These are phyloP conservation scores for Metallyticus violacea DNA, from an alignment of 2,888 invertebrate genomes.

Conservation along the genomic window DNA sequence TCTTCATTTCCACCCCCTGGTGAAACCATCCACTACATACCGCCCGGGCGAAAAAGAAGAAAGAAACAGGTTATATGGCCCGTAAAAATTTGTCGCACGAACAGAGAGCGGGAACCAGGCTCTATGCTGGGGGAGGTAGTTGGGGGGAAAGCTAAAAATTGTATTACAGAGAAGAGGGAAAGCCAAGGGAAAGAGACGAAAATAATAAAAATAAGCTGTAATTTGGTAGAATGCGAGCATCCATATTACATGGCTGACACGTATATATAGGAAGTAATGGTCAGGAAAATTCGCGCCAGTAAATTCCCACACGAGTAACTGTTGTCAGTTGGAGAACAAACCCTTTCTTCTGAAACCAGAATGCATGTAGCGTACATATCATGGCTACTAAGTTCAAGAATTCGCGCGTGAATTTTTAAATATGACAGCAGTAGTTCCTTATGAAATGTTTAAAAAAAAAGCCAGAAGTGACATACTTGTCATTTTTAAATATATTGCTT, in stretches of 20 bases:
- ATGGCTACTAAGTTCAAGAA: too few relatives aligned
- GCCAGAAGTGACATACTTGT: too few relatives aligned
- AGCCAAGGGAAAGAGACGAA: constrained; percentile 37
- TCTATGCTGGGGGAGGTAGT: too few relatives aligned
- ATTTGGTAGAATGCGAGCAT: constrained; percentile 42
- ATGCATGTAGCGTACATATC: too few relatives aligned
- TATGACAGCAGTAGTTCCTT: too few relatives aligned
- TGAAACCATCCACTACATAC: not conserved
- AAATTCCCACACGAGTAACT: constrained; percentile 23
- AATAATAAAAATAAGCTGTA: constrained; percentile 51
- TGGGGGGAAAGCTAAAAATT: not conserved
- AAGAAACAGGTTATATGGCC: constrained; percentile 19
- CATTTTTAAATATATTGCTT: too few relatives aligned
- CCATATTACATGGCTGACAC: constrained; percentile 28
- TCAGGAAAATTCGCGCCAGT: constrained; percentile 33
- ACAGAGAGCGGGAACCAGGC: not conserved
- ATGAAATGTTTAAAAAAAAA: too few relatives aligned
- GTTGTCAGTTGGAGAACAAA: not conserved
- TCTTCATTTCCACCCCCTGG: not conserved
- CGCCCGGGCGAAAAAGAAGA: constrained; percentile 16
- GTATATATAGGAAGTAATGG: constrained; percentile 30
- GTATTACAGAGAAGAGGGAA: not conserved
- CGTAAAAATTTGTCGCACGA: constrained; percentile 20
- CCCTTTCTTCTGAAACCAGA: not conserved
- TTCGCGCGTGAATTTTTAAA: too few relatives aligned